Conservation (phyloP, 2,113 vertebrate genomes). For the Piprites chloris region DNA sequence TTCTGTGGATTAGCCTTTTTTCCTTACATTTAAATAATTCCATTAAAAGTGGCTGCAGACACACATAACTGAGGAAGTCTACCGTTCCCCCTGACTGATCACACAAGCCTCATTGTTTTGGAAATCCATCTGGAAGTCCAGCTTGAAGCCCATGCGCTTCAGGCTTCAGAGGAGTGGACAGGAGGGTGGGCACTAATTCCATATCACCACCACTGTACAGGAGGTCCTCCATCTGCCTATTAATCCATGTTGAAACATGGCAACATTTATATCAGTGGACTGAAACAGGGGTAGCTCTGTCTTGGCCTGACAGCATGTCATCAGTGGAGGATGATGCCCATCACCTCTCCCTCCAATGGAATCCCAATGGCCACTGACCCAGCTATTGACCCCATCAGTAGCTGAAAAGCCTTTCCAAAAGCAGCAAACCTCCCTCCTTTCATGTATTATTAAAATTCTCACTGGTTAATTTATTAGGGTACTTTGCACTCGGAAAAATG, state of each 20-base stretch:
- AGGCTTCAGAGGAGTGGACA: background rate
- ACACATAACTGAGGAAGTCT: background rate
- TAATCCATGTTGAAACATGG: background rate
- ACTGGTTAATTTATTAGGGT: conserved; percentile 60
- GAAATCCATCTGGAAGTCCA: background rate
- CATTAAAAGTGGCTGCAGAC: background rate
- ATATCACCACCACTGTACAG: background rate
- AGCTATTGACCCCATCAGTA: background rate
- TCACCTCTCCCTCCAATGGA: background rate
- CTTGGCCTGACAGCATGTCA: rapidly evolving
- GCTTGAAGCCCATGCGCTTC: background rate
- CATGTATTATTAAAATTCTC: conserved; percentile 48
- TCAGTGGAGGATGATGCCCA: background rate
- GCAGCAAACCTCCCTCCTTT: conserved; percentile 1
- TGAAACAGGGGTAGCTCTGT: background rate
- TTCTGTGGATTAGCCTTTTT: background rate
- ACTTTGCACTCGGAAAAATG: conserved; percentile 47
- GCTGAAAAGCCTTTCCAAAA: conserved; percentile 54
- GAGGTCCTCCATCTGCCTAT: background rate
- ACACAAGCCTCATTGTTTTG: background rate
- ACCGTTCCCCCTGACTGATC: background rate
- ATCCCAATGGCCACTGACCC: background rate
- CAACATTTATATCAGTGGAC: background rate
- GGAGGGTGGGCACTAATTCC: background rate
- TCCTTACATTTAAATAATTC: conserved; percentile 1